Evolutionary conservation across 2,888 invertebrate genomes (phyloP).

Genomic region (Scaptodrosophila latifasciaeformis): DNA sequence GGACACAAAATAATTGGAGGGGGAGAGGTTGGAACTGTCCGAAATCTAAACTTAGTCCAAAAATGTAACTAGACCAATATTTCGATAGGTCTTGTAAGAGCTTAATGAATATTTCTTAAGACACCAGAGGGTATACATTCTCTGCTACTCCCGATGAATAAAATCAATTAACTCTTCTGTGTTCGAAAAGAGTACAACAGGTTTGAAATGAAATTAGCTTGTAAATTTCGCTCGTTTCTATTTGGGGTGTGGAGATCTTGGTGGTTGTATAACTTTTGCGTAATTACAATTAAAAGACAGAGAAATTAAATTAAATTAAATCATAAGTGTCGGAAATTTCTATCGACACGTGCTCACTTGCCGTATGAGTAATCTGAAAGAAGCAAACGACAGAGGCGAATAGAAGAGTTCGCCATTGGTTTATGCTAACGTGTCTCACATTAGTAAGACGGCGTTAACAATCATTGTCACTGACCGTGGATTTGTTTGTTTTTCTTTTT

Average conservation of each 20-base stretch:
- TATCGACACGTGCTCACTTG: constrained; percentile 51
- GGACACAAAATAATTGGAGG: no score
- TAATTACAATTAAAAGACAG: constrained; percentile 47
- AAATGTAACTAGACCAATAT: no score
- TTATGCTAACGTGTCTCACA: constrained; percentile 58
- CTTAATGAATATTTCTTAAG: no score
- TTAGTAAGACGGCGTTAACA: constrained; percentile 58
- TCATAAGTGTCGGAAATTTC: constrained; percentile 41
- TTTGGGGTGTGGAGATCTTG: constrained; percentile 5
- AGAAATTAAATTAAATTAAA: constrained; percentile 47
- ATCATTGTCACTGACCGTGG: constrained; percentile 24
- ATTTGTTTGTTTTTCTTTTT: constrained; percentile 13
- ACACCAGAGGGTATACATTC: no score
- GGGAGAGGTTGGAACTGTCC: no score
- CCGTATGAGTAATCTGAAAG: constrained; percentile 29
- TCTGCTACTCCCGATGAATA: no score
- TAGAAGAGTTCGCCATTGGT: no score
- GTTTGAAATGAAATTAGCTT: neutral
- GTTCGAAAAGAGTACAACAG: no score
- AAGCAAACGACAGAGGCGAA: neutral
- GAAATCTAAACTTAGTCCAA: no score
- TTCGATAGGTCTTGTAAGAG: no score
- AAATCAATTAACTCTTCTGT: no score
- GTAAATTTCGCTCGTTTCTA: constrained; percentile 48
- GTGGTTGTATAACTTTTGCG: constrained; percentile 64